Evolutionary conservation across 1,140 invertebrate species (phyloP).

Genomic region (Pachypeltis micranthus): DNA sequence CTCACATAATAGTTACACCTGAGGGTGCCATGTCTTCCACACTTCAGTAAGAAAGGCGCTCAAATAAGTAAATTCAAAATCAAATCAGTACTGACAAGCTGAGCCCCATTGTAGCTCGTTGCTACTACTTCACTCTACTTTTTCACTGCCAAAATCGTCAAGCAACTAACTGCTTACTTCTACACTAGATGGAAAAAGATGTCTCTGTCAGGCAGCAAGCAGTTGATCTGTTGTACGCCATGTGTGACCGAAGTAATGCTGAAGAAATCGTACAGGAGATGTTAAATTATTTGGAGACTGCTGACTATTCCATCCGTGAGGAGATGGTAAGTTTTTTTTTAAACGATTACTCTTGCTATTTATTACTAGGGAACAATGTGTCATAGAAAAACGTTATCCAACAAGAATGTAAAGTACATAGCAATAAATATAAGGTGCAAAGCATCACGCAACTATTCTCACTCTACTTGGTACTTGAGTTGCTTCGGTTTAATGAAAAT

Average conservation of each 20-base stretch:
- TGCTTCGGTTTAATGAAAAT: too few species aligned
- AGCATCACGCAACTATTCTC: too few species aligned
- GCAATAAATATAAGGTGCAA: too few species aligned
- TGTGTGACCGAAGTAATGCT: constrained; percentile 99
- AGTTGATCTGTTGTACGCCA: constrained; percentile 97
- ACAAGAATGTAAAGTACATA: neutral
- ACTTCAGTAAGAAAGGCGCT: too few species aligned
- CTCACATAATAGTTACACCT: too few species aligned
- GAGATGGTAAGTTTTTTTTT: constrained; percentile 70
- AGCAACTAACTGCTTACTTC: constrained; percentile 15
- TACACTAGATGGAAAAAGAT: constrained; percentile 83
- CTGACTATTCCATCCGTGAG: constrained; percentile 98
- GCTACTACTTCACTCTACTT: too few species aligned
- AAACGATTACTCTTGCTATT: too few species aligned
- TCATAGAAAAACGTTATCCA: neutral
- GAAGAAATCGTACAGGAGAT: constrained; percentile 99
- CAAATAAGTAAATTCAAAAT: too few species aligned
- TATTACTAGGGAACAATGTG: neutral
- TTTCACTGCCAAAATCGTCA: neutral
- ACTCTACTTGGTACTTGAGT: too few species aligned
- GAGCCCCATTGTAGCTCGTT: too few species aligned
- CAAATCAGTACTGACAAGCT: too few species aligned
- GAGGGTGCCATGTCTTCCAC: too few species aligned
- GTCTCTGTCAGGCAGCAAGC: constrained; percentile 97
- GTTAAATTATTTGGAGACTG: constrained; percentile 97